Base-by-base conservation (phyloP, 2,113 vertebrate species). In the Prinia subflava region DNA sequence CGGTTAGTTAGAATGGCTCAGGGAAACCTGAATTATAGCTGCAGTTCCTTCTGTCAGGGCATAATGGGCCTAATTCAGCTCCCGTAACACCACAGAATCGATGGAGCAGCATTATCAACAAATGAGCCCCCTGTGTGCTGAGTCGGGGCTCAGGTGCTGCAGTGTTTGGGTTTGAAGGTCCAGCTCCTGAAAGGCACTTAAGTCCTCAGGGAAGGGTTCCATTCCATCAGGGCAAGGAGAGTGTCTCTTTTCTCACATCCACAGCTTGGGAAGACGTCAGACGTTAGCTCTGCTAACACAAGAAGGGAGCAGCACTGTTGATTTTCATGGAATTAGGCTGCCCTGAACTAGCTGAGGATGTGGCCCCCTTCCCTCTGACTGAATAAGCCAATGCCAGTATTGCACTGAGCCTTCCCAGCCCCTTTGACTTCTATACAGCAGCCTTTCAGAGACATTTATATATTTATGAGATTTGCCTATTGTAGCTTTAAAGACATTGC, bases 61-160 rank as follows among this genome's bases (percentile, higher is more conserved):
- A 27, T 88, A 91, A 91, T 76, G 68, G 63, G 15, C 46, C 91
- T 80, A 69, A 88, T 83, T 90, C 78, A 88, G 88, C 77, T 84
- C 19, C 65, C 71, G 49, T 41, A 87, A 73, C 56, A 49, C 30
- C 35, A 63, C 11, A 4, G 37, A 85, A 95, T 91, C 75, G 1
- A 93, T 95, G 64, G 50, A 70, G 59, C n/a, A 92, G 50, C 92
- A 68, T 88, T 73, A 92, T 23, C 87, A 94, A 77, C 59, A 90
- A 62, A 80, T 13, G 68, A 95, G 50, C 21, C 75, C 78, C 42
- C n/a, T 52, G 70, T 22, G 73, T 53, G 62, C 70, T 74, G 75
- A 97, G 47, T 22, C 5, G 5, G 47, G 59, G 80, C 73, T 93
- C 89, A 68, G 52, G 47, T 52, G 68, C 33, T 78, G 47, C 13